A percentile compares a stretch with the other conserved stretches of the same genome.
Evolutionary conservation across 1,140 invertebrate genomes (phyloP).

Genomic region (Bombus polaris): DNA sequence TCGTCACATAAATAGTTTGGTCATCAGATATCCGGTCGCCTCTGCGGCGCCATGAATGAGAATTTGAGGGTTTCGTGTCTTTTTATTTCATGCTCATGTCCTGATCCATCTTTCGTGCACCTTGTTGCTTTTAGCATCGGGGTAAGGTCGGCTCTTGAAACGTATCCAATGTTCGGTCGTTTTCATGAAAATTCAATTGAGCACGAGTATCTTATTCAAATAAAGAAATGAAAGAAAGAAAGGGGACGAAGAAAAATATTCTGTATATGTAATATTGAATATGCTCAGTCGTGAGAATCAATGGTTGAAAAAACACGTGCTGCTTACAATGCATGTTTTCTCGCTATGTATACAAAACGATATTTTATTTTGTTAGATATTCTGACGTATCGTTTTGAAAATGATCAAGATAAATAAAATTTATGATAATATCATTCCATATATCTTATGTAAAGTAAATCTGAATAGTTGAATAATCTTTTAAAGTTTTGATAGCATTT

Average conservation of each 20-base stretch:
- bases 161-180: background rate
- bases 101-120: background rate
- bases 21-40: background rate
- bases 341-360: background rate
- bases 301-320: background rate
- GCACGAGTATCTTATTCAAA: background rate
- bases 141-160: no score
- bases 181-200: conserved; percentile 3
- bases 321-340: conserved; percentile 6
- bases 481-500: background rate
- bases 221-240: background rate
- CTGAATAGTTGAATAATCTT: background rate
- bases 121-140: background rate
- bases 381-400: background rate
- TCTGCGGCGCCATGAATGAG: background rate
- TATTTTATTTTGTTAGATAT: background rate
- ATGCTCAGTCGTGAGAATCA: background rate
- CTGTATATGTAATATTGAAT: background rate
- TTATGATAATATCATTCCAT: background rate
- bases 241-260: background rate
- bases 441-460: background rate
- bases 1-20: background rate
- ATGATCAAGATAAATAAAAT: background rate
- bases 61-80: background rate
- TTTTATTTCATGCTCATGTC: background rate